A percentile compares a stretch with the other conserved stretches of the same genome.
Evolutionary conservation across 2,888 invertebrate genomes (phyloP).

Genomic region (Colostygia pectinataria): DNA sequence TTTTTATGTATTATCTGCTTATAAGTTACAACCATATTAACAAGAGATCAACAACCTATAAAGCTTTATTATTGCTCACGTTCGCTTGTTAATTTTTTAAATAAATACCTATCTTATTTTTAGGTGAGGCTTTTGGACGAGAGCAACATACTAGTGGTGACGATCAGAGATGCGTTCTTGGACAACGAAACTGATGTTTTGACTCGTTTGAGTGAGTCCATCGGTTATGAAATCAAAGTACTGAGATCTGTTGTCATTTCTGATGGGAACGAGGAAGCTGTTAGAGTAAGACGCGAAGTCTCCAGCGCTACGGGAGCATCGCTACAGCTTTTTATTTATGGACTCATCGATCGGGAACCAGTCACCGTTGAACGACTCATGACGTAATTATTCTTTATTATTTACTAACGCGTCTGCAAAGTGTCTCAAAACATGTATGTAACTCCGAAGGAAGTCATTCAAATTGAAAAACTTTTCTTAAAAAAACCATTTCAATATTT

Average conservation of each 20-base stretch:
- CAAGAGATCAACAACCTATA: slow-evolving; percentile 36
- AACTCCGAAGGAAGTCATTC: too few relatives aligned
- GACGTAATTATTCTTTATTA: slow-evolving; percentile 45
- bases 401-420: background rate
- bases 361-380: slow-evolving; percentile 56
- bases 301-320: slow-evolving; percentile 44
- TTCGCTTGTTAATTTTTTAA: slow-evolving; percentile 16
- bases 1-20: slow-evolving; percentile 12
- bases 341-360: slow-evolving; percentile 57
- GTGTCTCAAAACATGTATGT: too few relatives aligned
- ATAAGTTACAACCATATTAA: slow-evolving; percentile 22
- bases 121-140: slow-evolving; percentile 72
- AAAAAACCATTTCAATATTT: too few relatives aligned
- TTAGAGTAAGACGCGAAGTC: slow-evolving; percentile 43
- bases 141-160: slow-evolving; percentile 68
- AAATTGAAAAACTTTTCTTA: too few relatives aligned
- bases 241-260: slow-evolving; percentile 67
- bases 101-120: slow-evolving; percentile 48
- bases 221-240: slow-evolving; percentile 68
- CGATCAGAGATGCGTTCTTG: slow-evolving; percentile 62
- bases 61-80: slow-evolving; percentile 16
- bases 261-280: slow-evolving; percentile 35
- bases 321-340: slow-evolving; percentile 66
- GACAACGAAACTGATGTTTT: slow-evolving; percentile 63
- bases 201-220: slow-evolving; percentile 49